A percentile compares a stretch with the other conserved stretches of the same genome.
phyloP scores from a whole-genome alignment of 2,113 vertebrate genomes.

The Grammomys dolichurus region DNA sequence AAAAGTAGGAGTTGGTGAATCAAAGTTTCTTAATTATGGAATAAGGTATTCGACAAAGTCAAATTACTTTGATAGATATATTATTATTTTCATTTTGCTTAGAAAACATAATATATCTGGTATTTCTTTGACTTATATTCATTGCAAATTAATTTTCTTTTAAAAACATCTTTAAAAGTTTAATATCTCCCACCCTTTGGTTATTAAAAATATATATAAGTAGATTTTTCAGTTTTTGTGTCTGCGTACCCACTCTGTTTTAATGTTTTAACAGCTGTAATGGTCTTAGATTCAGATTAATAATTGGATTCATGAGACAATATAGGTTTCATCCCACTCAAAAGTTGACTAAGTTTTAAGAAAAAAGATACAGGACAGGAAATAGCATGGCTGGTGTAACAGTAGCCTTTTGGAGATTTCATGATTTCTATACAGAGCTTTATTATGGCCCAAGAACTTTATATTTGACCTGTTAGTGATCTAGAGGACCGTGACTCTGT shows the following conservation, averaged over 20 bases:
- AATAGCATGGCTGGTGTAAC: background rate
- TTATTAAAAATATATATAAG: background rate
- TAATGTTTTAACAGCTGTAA: background rate
- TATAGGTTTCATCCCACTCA: background rate
- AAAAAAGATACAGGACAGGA: background rate
- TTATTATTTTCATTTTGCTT: constrained; percentile 55
- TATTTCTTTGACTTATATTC: constrained; percentile 17
- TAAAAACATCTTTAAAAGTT: constrained; percentile 12
- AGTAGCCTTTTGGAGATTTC: background rate
- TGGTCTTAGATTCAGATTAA: background rate
- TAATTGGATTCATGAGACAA: background rate
- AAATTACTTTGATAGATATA: constrained; percentile 1
- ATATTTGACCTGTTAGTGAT: background rate
- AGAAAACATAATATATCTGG: background rate
- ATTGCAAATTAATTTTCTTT: constrained; percentile 51
- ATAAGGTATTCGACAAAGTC: background rate
- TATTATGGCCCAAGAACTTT: background rate
- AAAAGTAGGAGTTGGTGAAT: constrained; percentile 27
- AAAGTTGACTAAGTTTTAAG: background rate
- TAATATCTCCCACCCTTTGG: background rate
- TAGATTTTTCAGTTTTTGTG: background rate
- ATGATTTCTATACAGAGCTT: background rate
- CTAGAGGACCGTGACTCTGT: background rate
- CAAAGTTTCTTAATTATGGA: constrained; percentile 43
- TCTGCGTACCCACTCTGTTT: background rate